Evolutionary conservation across 2,113 vertebrate genomes (phyloP).

Genomic region (Rynchops niger): DNA sequence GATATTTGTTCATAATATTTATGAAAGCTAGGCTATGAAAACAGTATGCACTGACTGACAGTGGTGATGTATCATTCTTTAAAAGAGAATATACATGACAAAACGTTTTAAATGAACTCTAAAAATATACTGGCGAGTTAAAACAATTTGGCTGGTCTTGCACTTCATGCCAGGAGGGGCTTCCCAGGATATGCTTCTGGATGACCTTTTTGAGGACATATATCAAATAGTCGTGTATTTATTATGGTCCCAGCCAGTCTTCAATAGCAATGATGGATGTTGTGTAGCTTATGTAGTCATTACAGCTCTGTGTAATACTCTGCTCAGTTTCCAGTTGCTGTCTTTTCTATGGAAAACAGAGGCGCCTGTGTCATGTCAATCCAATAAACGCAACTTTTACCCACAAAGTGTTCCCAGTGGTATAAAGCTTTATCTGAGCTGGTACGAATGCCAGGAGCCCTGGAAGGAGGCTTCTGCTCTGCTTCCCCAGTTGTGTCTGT

Average conservation of each 20-base stretch:
- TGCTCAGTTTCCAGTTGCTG: neutral
- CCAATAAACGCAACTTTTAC: neutral
- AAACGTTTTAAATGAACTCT: constrained; percentile 67
- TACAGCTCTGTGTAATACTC: neutral
- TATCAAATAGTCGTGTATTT: constrained; percentile 52
- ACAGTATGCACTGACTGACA: constrained; percentile 63
- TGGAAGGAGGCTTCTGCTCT: neutral
- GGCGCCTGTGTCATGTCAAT: neutral
- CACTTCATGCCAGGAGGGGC: neutral
- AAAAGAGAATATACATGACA: constrained; percentile 47
- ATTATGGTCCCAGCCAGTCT: constrained; percentile 23
- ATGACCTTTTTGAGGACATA: constrained; percentile 37
- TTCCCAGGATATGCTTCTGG: constrained; percentile 47
- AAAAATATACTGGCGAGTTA: constrained; percentile 40
- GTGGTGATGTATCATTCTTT: constrained; percentile 69
- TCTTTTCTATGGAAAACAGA: constrained; percentile 42
- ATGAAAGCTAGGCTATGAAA: constrained; percentile 76
- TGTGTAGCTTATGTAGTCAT: neutral
- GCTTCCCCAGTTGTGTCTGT: neutral
- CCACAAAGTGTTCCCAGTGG: neutral
- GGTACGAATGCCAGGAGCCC: neutral
- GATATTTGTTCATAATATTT: constrained; percentile 77
- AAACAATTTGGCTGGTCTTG: constrained; percentile 24
- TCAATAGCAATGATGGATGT: constrained; percentile 32
- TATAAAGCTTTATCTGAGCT: neutral